Base-by-base conservation (phyloP, 2,113 vertebrate species). In the Albula goreensis region DNA sequence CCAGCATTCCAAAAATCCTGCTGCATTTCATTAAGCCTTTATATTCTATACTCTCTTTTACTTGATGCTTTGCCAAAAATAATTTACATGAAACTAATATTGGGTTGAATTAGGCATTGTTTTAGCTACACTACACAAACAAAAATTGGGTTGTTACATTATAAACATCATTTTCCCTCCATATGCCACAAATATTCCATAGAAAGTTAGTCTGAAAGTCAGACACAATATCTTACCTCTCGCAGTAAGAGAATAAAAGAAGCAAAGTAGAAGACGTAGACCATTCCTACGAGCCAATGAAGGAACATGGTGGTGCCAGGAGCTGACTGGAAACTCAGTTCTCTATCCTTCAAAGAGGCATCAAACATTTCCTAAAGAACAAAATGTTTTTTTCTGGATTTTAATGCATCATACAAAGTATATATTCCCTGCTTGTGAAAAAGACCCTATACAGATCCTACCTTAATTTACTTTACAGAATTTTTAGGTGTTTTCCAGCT, bases 201-300 rank as follows among this genome's bases (percentile, higher is more conserved):
- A 48, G 13, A 80, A 80, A 22, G 13, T 49, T 63, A 48, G n/a
- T 22, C 15, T 50, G 78, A 4, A 17, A 66, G 3, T 19, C 19
- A 56, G 41, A 85, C 41, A 11, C 80, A 63, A 48, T 11, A 11
- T 52, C 13, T 88, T 83, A 99, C 98, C 96, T 99, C 98, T 95
- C 98, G 93, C 86, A 99, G 95, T 25, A 99, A 89, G 78, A 99
- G 97, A 84, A 99, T 99, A 93, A 99, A 99, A 85, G 98, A 99
- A 60, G 98, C 98, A 8, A 99, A 99, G 92, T 99, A 99, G 92
- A 99, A 99, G 89, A 99, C 98, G 0, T 99, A 99, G n/a, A 99
- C 98, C 98, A 99, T 98, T 83, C 98, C 98, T 19, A 99, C 98
- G 41, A 99, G 93, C 98, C 98, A 99, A 81, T 99, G 98, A 85